These are phyloP conservation scores for Mesochorus sp. DNA, from an alignment of 2,888 invertebrate species.

Conservation along the genomic window DNA sequence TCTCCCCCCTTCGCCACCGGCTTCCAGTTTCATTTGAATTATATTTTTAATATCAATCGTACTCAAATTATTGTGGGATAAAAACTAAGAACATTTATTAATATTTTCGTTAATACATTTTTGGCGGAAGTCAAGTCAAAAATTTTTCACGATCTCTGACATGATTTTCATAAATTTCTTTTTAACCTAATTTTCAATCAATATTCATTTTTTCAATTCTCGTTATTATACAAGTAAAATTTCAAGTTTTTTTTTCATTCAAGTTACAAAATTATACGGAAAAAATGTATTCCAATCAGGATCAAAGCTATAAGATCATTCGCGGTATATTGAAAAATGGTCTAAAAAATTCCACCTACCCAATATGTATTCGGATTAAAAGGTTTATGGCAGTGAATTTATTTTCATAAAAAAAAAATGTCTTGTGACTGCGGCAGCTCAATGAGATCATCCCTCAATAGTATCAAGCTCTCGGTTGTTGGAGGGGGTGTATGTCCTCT, in stretches of 20 bases:
- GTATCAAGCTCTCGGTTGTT: slow-evolving; percentile 41
- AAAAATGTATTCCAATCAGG: too few relatives aligned
- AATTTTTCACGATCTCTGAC: background rate
- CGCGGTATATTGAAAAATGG: background rate
- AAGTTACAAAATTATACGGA: too few relatives aligned
- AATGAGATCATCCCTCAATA: slow-evolving; percentile 5
- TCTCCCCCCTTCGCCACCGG: background rate
- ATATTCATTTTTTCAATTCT: too few relatives aligned
- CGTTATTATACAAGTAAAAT: too few relatives aligned
- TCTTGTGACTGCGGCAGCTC: background rate
- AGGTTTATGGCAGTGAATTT: background rate
- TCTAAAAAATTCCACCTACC: background rate
- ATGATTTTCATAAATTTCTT: background rate
- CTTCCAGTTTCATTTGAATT: slow-evolving; percentile 17
- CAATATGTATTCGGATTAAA: slow-evolving; percentile 16
- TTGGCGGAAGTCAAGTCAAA: background rate
- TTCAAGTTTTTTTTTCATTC: too few relatives aligned
- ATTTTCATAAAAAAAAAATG: slow-evolving; percentile 1
- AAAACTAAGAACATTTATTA: slow-evolving; percentile 7
- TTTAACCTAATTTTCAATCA: too few relatives aligned
- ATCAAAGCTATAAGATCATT: background rate
- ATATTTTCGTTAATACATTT: background rate
- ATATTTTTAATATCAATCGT: slow-evolving; percentile 35
- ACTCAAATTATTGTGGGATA: slow-evolving; percentile 13
- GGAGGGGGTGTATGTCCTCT: slow-evolving; percentile 48